A percentile compares a stretch with the other conserved stretches of the same genome.
Evolutionary conservation across 2,888 invertebrate species (phyloP).

Genomic region (Pardosa pseudoannulata): DNA sequence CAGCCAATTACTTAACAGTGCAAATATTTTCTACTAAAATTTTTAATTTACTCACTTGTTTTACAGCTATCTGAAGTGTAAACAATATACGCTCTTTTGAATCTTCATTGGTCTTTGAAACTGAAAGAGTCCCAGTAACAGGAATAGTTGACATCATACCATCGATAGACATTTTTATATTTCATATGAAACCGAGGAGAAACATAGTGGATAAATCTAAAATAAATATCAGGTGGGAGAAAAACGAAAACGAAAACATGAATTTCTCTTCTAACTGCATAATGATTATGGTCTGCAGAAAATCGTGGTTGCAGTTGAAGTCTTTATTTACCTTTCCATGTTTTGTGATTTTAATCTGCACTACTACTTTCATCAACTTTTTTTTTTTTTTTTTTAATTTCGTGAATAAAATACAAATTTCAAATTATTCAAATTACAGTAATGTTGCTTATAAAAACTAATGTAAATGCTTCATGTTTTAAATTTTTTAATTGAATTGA

Average conservation of each 20-base stretch:
- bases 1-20: too few relatives aligned
- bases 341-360: too few relatives aligned
- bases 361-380: too few relatives aligned
- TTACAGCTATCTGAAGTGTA: constrained; percentile 63
- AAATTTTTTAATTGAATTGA: too few relatives aligned
- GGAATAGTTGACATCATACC: constrained; percentile 67
- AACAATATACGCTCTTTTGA: constrained; percentile 63
- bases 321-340: too few relatives aligned
- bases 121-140: constrained; percentile 33
- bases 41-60: constrained; percentile 55
- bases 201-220: background rate
- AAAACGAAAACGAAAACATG: background rate
- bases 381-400: too few relatives aligned
- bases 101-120: constrained; percentile 53
- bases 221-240: background rate
- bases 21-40: too few relatives aligned
- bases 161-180: constrained; percentile 6
- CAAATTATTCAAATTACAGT: too few relatives aligned
- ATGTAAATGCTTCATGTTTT: too few relatives aligned
- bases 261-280: background rate
- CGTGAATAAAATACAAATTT: too few relatives aligned
- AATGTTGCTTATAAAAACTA: too few relatives aligned
- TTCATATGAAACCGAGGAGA: background rate
- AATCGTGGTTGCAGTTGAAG: background rate
- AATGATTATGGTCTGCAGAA: background rate